Percentiles rank a stretch among this genome's conserved stretches.
Evolutionary conservation across 2,888 invertebrate genomes (phyloP).

Genomic region (Lepeophtheirus nordmannii): DNA sequence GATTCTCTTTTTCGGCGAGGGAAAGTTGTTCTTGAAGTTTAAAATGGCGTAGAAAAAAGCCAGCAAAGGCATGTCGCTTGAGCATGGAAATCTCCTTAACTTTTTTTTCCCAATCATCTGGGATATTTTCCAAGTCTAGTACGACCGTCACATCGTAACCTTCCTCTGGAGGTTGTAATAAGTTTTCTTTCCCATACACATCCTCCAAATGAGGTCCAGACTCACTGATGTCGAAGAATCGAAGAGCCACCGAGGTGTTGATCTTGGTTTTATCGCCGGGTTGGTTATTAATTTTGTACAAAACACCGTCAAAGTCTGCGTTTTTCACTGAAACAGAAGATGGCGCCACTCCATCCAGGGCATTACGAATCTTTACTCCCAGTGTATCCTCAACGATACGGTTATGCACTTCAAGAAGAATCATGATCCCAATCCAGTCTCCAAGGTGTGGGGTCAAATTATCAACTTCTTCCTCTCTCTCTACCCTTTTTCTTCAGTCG

Average conservation of each 20-base stretch:
- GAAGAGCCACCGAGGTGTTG: slow-evolving; percentile 92
- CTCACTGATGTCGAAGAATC: slow-evolving; percentile 82
- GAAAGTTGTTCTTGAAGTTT: slow-evolving; percentile 64
- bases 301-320: slow-evolving; percentile 96
- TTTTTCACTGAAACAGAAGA: slow-evolving; percentile 33
- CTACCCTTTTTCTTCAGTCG: too few relatives aligned
- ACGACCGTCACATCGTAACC: slow-evolving; percentile 88
- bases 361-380: slow-evolving; percentile 86
- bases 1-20: neutral
- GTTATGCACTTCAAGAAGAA: slow-evolving; percentile 96
- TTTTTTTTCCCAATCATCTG: slow-evolving; percentile 60
- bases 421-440: slow-evolving; percentile 45
- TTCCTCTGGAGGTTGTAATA: slow-evolving; percentile 61
- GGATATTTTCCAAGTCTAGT: slow-evolving; percentile 80
- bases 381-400: slow-evolving; percentile 95
- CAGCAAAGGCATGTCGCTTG: slow-evolving; percentile 96
- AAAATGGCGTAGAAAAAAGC: slow-evolving; percentile 98
- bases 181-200: slow-evolving; percentile 63
- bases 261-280: slow-evolving; percentile 83
- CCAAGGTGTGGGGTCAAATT: too few relatives aligned
- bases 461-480: too few relatives aligned
- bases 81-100: slow-evolving; percentile 83
- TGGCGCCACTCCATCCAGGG: slow-evolving; percentile 53
- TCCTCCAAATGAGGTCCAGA: slow-evolving; percentile 96
- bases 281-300: slow-evolving; percentile 91